Base-by-base conservation (phyloP, 2,797 vertebrate genomes). In the Falco concolor region DNA sequence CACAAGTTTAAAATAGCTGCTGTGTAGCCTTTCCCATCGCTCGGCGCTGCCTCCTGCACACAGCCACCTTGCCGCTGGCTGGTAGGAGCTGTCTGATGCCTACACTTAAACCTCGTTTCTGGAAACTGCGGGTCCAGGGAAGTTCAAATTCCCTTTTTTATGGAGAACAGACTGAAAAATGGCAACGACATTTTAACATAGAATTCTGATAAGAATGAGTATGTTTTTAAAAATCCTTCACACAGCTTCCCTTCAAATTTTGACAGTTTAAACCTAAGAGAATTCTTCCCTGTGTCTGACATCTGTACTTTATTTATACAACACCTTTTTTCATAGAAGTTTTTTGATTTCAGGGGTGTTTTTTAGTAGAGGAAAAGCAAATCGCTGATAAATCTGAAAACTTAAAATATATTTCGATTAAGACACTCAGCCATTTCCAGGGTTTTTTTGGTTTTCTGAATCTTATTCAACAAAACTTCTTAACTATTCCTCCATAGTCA, bases 401-500 rank as follows among this genome's bases (percentile, higher is more conserved):
- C 65, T 10, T 85, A 30, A 87, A 77, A 75, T 89, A 52, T 12
- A 36, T 87, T 87, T 73, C 47, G 61, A 23, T 78, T 54, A 40
- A 77, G 87, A 42, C 22, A 17, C 30, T 59, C n/a, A 38, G n/a
- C 32, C 10, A 69, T 68, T 82, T 87, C 60, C 28, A 34, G 8
- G 8, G 4, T 42, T 19, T 25, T 77, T 86, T 81, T 52, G 84
- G 11, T 80, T 92, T 83, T 60, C 64, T 63, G n/a, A 69, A 45
- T 87, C 80, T 90, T 89, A 86, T 67, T 67, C 76, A 93, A 73
- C 74, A 93, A 90, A 95, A 70, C 40, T 52, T 67, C 57, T 36
- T 76, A 34, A 70, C 88, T 81, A 90, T 89, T 95, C 84, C 77
- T 81, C 74, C 23, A 28, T 60, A 79, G 60, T 2, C 3, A 56